A percentile compares a stretch with the other conserved stretches of the same genome.
Evolutionary conservation across 2,797 vertebrate species (phyloP).

Genomic region (Chelon labrosus): DNA sequence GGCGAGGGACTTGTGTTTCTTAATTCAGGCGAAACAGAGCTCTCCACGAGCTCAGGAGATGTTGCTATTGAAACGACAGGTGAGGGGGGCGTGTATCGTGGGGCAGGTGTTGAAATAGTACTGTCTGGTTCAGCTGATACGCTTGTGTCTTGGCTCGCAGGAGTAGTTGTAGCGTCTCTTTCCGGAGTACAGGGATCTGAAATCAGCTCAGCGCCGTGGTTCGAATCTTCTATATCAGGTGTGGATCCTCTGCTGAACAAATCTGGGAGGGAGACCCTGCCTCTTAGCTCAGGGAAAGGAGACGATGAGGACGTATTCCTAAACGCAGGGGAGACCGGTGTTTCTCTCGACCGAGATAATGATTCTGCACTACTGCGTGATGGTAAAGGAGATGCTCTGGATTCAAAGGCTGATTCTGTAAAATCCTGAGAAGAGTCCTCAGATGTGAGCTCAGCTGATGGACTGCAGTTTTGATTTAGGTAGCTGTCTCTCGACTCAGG

Average conservation of each 20-base stretch:
- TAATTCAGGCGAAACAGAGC: constrained; percentile 48
- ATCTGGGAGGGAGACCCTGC: constrained; percentile 76
- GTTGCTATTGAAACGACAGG: constrained; percentile 59
- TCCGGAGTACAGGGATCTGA: constrained; percentile 35
- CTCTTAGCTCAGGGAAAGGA: constrained; percentile 61
- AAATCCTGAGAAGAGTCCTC: constrained; percentile 34
- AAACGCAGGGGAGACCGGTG: constrained; percentile 43
- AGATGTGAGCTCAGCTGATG: constrained; percentile 40
- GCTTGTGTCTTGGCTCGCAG: constrained; percentile 46
- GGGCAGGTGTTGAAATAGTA: constrained; percentile 58
- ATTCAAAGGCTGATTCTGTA: constrained; percentile 48
- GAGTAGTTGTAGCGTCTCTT: constrained; percentile 34
- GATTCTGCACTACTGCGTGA: constrained; percentile 39
- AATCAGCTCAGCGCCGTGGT: constrained; percentile 45
- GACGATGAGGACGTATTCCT: constrained; percentile 59
- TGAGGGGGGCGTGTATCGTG: constrained; percentile 67
- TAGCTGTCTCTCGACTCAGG: constrained; percentile 25
- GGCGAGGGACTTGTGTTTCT: constrained; percentile 46
- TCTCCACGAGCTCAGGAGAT: constrained; percentile 50
- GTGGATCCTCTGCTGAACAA: constrained; percentile 76
- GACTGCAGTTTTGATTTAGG: constrained; percentile 43
- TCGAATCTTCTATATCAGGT: constrained; percentile 60
- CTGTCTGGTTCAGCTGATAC: constrained; percentile 48
- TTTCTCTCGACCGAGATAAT: constrained; percentile 44
- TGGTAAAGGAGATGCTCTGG: constrained; percentile 48